These are phyloP conservation scores for Betta splendens DNA, from an alignment of 2,797 vertebrate species.

Conservation along the genomic window DNA sequence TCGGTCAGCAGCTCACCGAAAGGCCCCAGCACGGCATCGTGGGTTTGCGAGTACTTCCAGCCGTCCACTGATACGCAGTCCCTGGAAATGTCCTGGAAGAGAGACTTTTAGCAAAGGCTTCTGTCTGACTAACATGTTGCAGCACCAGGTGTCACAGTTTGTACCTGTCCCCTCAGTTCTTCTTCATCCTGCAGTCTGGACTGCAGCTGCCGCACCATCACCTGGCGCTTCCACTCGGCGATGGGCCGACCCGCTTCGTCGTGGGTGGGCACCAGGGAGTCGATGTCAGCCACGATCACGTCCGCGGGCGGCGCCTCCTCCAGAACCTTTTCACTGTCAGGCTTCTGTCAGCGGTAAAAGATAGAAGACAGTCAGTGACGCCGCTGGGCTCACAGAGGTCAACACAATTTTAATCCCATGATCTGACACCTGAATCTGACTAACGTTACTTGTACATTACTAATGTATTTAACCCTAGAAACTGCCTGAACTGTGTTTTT, in stretches of 20 bases:
- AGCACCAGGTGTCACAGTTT: too few relatives aligned
- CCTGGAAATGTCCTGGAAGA: conserved; percentile 57
- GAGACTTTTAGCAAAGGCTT: background rate
- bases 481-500: background rate
- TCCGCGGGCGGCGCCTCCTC: conserved; percentile 62
- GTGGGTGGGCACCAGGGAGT: conserved; percentile 90
- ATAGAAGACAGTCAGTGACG: conserved; percentile 15
- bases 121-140: too few relatives aligned
- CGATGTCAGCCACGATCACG: conserved; percentile 81
- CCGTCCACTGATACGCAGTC: conserved; percentile 59
- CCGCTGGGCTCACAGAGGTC: background rate
- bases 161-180: conserved; percentile 74
- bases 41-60: conserved; percentile 88
- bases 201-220: conserved; percentile 93
- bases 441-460: too few relatives aligned
- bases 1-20: conserved; percentile 94
- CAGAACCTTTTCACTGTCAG: conserved; percentile 54
- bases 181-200: conserved; percentile 81
- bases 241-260: conserved; percentile 88
- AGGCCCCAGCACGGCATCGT: conserved; percentile 90
- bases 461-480: background rate
- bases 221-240: conserved; percentile 96
- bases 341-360: conserved; percentile 63
- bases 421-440: too few relatives aligned
- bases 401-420: too few relatives aligned